A percentile compares a stretch with the other conserved stretches of the same genome.
phyloP scores from a whole-genome alignment of 2,888 invertebrate genomes.

The Eristalinus aeneus region DNA sequence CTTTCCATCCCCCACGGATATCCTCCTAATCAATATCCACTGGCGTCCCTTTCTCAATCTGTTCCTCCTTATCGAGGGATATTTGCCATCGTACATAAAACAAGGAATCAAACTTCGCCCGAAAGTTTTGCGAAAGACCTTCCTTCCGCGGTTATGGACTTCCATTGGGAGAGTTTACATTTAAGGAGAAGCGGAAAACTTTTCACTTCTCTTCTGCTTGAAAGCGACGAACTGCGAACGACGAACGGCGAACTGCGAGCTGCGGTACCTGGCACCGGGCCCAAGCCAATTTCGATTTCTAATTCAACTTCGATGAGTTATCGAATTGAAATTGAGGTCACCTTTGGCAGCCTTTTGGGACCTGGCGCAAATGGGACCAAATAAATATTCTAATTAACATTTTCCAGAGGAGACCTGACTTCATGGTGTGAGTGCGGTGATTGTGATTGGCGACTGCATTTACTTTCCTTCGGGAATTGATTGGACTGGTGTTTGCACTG shows the following conservation, averaged over 20 bases:
- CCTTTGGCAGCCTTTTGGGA: slow-evolving; percentile 32
- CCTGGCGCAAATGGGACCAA: slow-evolving; percentile 17
- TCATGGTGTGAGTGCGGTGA: neutral
- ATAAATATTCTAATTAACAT: slow-evolving; percentile 58
- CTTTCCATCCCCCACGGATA: neutral
- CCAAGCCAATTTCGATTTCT: slow-evolving; percentile 60
- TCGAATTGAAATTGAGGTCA: slow-evolving; percentile 33
- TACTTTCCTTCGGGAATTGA: too few species aligned
- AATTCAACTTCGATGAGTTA: slow-evolving; percentile 65
- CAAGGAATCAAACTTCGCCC: neutral
- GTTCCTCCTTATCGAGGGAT: neutral
- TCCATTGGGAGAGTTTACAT: neutral
- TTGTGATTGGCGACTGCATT: too few species aligned
- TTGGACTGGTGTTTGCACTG: too few species aligned
- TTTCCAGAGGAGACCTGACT: neutral
- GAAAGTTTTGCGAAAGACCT: slow-evolving; percentile 31
- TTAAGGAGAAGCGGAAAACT: neutral
- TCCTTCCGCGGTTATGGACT: slow-evolving; percentile 36
- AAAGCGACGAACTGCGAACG: too few species aligned
- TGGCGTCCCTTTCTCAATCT: neutral
- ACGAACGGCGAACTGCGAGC: too few species aligned
- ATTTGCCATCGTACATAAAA: neutral
- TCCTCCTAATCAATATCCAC: neutral
- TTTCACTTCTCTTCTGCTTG: neutral
- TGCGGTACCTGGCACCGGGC: slow-evolving; percentile 54